These are phyloP conservation scores for Callorhinus ursinus DNA, from an alignment of 2,113 vertebrate genomes.

Conservation along the genomic window DNA sequence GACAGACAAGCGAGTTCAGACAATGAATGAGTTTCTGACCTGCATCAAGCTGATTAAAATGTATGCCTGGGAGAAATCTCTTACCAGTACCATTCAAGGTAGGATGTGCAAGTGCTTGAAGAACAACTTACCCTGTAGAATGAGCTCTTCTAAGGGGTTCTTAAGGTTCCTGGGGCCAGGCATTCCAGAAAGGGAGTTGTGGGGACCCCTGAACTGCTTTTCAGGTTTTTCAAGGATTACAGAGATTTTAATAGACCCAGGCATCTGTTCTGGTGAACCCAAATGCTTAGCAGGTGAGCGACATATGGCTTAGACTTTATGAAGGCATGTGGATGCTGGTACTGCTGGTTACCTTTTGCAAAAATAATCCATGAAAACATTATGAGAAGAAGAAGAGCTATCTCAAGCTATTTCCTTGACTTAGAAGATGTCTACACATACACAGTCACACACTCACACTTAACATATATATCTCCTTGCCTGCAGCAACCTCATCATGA, in stretches of 20 bases:
- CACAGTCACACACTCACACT: too few species aligned
- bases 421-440: neutral
- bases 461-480: neutral
- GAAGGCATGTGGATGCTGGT: neutral
- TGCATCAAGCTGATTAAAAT: slow-evolving; percentile 92
- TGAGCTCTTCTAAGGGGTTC: neutral
- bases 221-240: neutral
- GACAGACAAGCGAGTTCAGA: slow-evolving; percentile 87
- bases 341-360: neutral
- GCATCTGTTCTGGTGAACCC: slow-evolving; percentile 11
- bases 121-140: neutral
- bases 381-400: neutral
- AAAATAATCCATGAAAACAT: slow-evolving; percentile 13
- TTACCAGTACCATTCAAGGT: slow-evolving; percentile 86
- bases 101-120: neutral
- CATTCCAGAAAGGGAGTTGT: neutral
- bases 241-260: neutral
- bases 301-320: neutral
- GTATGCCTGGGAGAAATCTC: slow-evolving; percentile 90
- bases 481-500: neutral
- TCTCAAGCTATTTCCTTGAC: neutral
- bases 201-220: neutral
- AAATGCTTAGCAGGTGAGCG: neutral
- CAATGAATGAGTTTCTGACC: slow-evolving; percentile 90
- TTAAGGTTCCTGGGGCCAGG: neutral